phyloP scores from a whole-genome alignment of 2,113 vertebrate species.

The Donacobius atricapilla region DNA sequence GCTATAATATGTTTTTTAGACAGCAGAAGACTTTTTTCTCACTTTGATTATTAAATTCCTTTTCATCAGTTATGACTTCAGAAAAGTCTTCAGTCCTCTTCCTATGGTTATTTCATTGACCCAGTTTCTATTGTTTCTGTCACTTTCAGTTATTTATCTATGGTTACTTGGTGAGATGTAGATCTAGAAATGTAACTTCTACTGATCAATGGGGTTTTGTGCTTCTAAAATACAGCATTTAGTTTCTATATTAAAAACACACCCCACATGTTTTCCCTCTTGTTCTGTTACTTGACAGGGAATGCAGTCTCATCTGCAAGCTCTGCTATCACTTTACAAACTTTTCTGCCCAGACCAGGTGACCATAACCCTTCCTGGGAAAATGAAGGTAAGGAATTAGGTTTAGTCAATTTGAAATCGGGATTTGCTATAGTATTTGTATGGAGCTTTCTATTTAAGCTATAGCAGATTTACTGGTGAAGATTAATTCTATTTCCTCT shows the following conservation, averaged over 20 bases:
- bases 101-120: not conserved
- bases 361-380: constrained; percentile 77
- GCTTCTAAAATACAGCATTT: not conserved
- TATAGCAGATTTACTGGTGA: not conserved
- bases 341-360: constrained; percentile 85
- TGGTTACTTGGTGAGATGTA: not conserved
- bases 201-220: not conserved
- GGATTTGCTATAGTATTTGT: not conserved
- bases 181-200: not conserved
- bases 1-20: not conserved
- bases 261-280: not conserved
- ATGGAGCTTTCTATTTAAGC: not conserved
- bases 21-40: not conserved
- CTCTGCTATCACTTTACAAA: constrained; percentile 88
- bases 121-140: not conserved
- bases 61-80: not conserved
- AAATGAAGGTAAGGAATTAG: constrained; percentile 77
- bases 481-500: not conserved
- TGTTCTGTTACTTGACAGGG: constrained; percentile 73
- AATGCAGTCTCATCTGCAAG: constrained; percentile 81
- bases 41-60: not conserved
- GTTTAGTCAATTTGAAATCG: not conserved
- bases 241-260: not conserved
- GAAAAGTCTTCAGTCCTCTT: not conserved
- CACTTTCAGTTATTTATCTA: not conserved